Evolutionary conservation across 2,113 vertebrate species (phyloP).

Genomic region (Panthera uncia): DNA sequence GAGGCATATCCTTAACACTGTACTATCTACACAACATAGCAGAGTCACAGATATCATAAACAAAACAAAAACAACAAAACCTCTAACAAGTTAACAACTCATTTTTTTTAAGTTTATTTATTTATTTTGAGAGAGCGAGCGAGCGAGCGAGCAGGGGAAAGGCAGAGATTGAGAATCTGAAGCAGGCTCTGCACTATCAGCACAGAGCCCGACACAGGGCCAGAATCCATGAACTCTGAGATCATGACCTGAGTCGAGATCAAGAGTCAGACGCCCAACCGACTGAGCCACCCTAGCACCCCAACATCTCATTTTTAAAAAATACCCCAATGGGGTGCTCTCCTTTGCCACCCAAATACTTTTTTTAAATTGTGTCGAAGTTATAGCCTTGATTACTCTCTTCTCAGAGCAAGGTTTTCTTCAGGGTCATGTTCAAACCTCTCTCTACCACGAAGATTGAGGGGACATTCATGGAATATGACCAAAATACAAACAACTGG

Average conservation of each 20-base stretch:
- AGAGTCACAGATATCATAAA: neutral
- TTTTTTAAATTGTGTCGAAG: neutral
- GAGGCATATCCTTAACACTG: neutral
- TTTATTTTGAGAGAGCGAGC: too few species aligned
- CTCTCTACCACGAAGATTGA: neutral
- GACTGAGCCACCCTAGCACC: too few species aligned
- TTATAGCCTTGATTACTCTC: neutral
- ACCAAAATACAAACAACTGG: neutral
- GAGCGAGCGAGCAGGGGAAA: too few species aligned
- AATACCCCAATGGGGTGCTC: neutral
- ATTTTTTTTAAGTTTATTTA: neutral
- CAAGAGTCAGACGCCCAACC: too few species aligned
- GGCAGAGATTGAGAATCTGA: too few species aligned
- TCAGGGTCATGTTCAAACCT: neutral
- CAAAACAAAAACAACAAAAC: neutral
- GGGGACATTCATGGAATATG: neutral
- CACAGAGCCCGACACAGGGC: too few species aligned
- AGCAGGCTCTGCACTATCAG: too few species aligned
- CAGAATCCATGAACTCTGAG: too few species aligned
- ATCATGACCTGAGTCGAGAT: too few species aligned
- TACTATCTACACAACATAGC: neutral
- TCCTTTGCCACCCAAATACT: neutral
- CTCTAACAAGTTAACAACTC: neutral
- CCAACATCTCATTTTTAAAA: neutral
- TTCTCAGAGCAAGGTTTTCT: neutral